Conservation (phyloP, 2,888 invertebrate species). For the Pammene fasciana region DNA sequence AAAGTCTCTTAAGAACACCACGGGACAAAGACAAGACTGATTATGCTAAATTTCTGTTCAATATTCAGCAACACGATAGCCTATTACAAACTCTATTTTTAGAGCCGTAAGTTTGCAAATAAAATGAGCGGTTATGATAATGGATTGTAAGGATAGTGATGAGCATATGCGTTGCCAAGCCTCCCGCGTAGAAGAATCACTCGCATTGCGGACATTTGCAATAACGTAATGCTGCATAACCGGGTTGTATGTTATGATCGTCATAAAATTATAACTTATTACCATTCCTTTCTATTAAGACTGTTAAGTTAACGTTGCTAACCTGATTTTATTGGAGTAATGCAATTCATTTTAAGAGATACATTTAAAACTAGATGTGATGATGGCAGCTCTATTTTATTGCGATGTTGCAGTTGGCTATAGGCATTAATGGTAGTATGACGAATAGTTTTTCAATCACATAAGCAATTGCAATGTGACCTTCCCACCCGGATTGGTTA, state of each 20-base stretch:
- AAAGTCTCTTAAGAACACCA: constrained; percentile 50
- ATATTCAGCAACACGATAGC: constrained; percentile 13
- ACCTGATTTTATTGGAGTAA: background rate
- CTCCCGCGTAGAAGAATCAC: constrained; percentile 62
- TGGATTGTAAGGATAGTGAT: constrained; percentile 53
- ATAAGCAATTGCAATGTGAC: too few relatives aligned
- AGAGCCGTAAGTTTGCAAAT: constrained; percentile 44
- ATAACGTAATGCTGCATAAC: constrained; percentile 49
- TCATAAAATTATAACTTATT: constrained; percentile 30
- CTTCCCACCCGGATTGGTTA: too few relatives aligned
- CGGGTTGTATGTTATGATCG: constrained; percentile 34
- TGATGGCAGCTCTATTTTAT: background rate
- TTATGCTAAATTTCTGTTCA: constrained; percentile 51
- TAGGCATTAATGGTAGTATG: too few relatives aligned
- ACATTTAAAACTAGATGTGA: too few relatives aligned
- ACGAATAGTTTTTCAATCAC: too few relatives aligned
- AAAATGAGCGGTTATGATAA: constrained; percentile 43
- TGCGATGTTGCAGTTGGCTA: too few relatives aligned
- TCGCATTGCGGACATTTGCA: constrained; percentile 49
- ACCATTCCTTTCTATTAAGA: constrained; percentile 7
- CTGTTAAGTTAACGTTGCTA: background rate
- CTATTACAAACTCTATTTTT: background rate
- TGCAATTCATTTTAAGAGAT: background rate
- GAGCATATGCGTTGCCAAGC: constrained; percentile 60
- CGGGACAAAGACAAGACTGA: constrained; percentile 59